Evolutionary conservation across 1,140 invertebrate species (phyloP).

Genomic region (Musca domestica): DNA sequence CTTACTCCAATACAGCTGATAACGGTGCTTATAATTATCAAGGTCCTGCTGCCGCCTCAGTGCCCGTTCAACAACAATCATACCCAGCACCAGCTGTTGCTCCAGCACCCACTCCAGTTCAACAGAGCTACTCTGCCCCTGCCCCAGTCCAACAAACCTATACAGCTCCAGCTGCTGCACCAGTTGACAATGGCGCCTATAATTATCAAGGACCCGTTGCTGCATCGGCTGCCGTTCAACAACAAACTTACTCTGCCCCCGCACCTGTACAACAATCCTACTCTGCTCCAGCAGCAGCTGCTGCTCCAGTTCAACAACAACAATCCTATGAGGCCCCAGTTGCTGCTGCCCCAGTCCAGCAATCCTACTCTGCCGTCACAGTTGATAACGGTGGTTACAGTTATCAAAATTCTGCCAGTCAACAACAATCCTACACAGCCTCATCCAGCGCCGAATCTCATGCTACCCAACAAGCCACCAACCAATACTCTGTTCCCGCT

Average conservation of each 20-base stretch:
- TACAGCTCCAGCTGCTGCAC: background rate
- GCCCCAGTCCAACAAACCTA: conserved; percentile 9
- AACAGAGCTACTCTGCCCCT: conserved; percentile 22
- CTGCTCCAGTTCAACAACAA: conserved; percentile 21
- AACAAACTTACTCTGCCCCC: conserved; percentile 12
- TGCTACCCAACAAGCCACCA: background rate
- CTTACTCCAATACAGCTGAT: background rate
- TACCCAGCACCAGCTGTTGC: conserved; percentile 11
- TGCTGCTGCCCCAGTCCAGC: background rate
- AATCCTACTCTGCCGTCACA: background rate
- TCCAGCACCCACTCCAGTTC: background rate
- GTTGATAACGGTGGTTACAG: conserved; percentile 6
- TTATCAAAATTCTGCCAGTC: background rate
- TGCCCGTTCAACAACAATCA: conserved; percentile 5
- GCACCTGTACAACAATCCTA: conserved; percentile 13
- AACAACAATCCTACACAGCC: background rate
- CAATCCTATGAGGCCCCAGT: conserved; percentile 29
- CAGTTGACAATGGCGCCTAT: background rate
- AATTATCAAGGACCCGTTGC: background rate
- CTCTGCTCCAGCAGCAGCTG: conserved; percentile 27
- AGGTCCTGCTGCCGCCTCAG: background rate
- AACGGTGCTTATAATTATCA: background rate
- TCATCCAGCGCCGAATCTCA: background rate
- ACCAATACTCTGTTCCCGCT: conserved; percentile 13
- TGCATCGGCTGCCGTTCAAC: conserved; percentile 4